Evolutionary conservation across 2,113 vertebrate species (phyloP).

Genomic region (Varanus salvator): DNA sequence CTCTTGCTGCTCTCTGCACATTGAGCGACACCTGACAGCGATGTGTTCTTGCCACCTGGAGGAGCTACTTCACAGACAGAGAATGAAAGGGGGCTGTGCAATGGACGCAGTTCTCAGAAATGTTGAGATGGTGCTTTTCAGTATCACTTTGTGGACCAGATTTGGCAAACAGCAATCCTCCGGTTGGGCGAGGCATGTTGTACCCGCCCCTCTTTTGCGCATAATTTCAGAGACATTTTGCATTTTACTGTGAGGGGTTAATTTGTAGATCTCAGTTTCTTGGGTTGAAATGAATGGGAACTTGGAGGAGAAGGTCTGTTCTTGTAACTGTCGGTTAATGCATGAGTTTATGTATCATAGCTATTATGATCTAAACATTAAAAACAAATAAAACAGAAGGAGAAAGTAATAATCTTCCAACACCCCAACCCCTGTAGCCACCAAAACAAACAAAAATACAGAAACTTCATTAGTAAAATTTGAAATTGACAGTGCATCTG

Average conservation of each 20-base stretch:
- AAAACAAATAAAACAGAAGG: not conserved
- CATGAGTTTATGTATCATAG: not conserved
- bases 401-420: not conserved
- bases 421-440: not conserved
- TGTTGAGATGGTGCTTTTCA: not conserved
- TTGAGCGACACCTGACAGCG: not conserved
- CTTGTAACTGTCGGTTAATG: not conserved
- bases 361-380: not conserved
- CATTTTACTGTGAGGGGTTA: not conserved
- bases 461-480: not conserved
- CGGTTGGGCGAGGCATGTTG: not conserved
- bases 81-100: not conserved
- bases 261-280: not conserved
- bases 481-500: rapidly evolving
- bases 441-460: too few species aligned
- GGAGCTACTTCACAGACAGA: conserved; percentile 23
- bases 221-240: not conserved
- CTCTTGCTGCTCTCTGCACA: not conserved
- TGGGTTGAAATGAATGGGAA: not conserved
- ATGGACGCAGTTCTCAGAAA: not conserved
- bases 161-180: not conserved
- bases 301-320: not conserved
- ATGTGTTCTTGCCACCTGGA: not conserved
- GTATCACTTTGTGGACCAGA: not conserved
- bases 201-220: not conserved